Evolutionary conservation across 2,797 vertebrate genomes (phyloP).

Genomic region (Thamnophis elegans): DNA sequence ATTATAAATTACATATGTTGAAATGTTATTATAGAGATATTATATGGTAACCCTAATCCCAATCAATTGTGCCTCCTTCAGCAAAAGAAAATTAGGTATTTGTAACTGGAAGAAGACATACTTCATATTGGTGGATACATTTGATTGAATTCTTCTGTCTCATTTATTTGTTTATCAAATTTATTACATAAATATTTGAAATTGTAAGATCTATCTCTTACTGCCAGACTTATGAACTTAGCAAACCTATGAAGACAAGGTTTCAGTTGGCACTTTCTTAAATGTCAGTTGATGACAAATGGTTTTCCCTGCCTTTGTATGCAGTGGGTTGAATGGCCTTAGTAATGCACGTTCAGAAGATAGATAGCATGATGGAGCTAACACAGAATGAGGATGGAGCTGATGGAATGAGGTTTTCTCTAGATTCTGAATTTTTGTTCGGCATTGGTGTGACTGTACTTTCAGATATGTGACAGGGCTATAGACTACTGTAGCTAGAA

Average conservation of each 20-base stretch:
- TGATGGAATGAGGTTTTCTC: neutral
- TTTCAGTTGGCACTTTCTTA: constrained; percentile 41
- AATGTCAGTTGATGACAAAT: constrained; percentile 19
- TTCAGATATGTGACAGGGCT: constrained; percentile 52
- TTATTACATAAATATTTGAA: neutral
- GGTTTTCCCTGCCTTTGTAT: neutral
- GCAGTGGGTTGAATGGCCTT: constrained; percentile 4
- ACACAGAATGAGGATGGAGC: neutral
- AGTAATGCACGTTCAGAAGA: constrained; percentile 16
- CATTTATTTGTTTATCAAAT: neutral
- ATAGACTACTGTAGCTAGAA: constrained; percentile 54
- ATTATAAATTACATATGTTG: neutral
- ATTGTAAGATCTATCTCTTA: neutral
- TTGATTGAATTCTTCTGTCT: constrained; percentile 7
- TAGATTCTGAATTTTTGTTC: constrained; percentile 52
- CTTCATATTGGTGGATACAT: neutral
- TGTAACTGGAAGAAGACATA: neutral
- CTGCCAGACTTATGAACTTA: neutral
- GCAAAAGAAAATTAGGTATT: neutral
- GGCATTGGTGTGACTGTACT: constrained; percentile 42
- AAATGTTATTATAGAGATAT: neutral
- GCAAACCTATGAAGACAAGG: constrained; percentile 2
- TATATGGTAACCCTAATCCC: neutral
- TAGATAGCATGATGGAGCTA: neutral
- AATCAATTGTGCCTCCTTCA: neutral